Evolutionary conservation across 2,797 vertebrate species (phyloP), one percentile per base, ranked within the genome.

Genomic region (Tangara arthus): DNA sequence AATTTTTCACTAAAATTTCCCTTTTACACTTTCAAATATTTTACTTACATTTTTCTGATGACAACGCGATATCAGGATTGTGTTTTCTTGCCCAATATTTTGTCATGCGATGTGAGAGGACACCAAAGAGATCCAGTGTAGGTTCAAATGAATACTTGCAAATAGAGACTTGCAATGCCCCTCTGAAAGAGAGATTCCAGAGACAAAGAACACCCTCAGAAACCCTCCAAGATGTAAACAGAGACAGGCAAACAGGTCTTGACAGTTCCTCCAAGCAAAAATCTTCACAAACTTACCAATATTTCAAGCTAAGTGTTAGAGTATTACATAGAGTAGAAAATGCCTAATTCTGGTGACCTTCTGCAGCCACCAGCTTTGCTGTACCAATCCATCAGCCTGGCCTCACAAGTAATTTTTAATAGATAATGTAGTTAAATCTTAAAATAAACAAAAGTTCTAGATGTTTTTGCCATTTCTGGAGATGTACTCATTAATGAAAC

Each of bases 131-230:
- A 59, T 52, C 27, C 44, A 63, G 5, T 19, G 18, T 34, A 53
- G 1, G 10, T 79, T 93, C 81, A 89, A 90, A 81, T 61, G 39
- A 77, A 56, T 11, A 42, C 30, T 60, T 81, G 49, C 47, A 87
- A 76, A 69, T 22, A 91, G 32, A 76, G 8, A 69, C 55, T 85
- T 76, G 30, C 32, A 90, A 9, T 34, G 7, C 7, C 17, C 46
- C 50, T 90, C 71, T 82, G 59, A 94, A 93, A 57, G 18, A 90
- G 64, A 78, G 57, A 89, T 89, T 89, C 55, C 46, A 92, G 70
- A 87, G 41, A 57, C 61, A 81, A 86, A 34, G 7, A 93, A 35
- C 49, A 81, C 14, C 20, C 35, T 66, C 56, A 82, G 46, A 92
- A 93, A 35, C 3, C 34, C 42, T 82, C 34, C n/a, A 84, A 70